These are phyloP conservation scores for Cephus rjabovi DNA, from an alignment of 2,888 invertebrate genomes.

Conservation along the genomic window DNA sequence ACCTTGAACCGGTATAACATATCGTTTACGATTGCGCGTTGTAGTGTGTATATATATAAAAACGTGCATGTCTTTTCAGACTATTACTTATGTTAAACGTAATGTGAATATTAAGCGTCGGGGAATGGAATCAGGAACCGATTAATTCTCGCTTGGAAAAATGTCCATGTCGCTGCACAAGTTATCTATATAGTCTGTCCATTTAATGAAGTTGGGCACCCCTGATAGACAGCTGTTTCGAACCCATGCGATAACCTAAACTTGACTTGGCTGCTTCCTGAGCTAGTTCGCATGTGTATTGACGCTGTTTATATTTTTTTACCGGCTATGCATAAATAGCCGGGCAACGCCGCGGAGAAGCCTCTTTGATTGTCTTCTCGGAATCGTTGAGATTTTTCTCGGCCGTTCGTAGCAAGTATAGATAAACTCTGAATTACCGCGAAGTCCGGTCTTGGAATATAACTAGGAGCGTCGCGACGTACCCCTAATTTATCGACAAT, in stretches of 20 bases:
- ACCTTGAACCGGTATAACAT: background rate
- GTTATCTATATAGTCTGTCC: background rate
- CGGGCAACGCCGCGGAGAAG: slow-evolving; percentile 33
- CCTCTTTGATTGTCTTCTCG: slow-evolving; percentile 60
- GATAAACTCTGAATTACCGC: slow-evolving; percentile 50
- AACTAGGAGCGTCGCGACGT: background rate
- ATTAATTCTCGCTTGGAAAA: background rate
- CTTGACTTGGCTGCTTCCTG: slow-evolving; percentile 36
- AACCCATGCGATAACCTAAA: slow-evolving; percentile 60
- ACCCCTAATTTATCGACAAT: background rate
- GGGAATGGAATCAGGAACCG: background rate
- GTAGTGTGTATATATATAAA: too few species aligned
- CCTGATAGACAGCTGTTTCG: slow-evolving; percentile 62
- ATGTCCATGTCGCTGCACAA: background rate
- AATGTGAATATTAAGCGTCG: background rate
- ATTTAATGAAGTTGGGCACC: slow-evolving; percentile 49
- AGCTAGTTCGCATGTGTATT: slow-evolving; percentile 58
- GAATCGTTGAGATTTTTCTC: slow-evolving; percentile 50
- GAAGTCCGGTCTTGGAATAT: slow-evolving; percentile 24
- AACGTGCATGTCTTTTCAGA: background rate
- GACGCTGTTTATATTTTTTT: slow-evolving; percentile 46
- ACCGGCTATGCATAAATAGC: slow-evolving; percentile 59
- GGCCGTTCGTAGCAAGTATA: slow-evolving; percentile 43
- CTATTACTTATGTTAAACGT: background rate
- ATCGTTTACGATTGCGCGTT: background rate